These are phyloP conservation scores for Metalampra italica DNA, from an alignment of 2,888 invertebrate genomes.

Conservation along the genomic window DNA sequence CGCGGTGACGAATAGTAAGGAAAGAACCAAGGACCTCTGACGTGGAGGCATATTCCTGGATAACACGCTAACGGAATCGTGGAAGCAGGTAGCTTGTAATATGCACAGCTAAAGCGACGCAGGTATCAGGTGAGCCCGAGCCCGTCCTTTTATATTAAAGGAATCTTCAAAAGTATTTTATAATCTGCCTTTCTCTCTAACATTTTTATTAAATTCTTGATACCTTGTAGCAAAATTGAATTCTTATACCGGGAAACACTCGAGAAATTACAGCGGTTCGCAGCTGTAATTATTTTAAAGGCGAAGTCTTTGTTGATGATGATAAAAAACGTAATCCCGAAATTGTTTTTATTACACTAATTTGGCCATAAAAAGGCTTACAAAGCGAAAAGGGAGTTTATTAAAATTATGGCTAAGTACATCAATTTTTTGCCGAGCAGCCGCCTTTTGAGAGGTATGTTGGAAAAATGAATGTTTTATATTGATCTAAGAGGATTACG, in stretches of 20 bases:
- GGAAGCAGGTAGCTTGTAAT: too few species aligned
- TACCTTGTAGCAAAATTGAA: slow-evolving; percentile 7
- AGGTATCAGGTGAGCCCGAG: not conserved
- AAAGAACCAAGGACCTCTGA: too few species aligned
- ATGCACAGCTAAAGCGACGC: too few species aligned
- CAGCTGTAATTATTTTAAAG: not conserved
- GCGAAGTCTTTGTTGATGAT: slow-evolving; percentile 12
- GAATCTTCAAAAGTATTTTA: slow-evolving; percentile 2
- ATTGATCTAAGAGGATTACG: too few species aligned
- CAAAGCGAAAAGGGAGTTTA: slow-evolving; percentile 20
- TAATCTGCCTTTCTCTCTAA: slow-evolving; percentile 1
- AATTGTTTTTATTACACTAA: slow-evolving; percentile 23
- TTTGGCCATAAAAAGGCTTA: slow-evolving; percentile 22
- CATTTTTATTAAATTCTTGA: slow-evolving; percentile 10
- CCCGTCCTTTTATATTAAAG: not conserved
- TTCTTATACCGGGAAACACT: slow-evolving; percentile 3
- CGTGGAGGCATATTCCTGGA: too few species aligned
- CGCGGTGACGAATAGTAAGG: too few species aligned
- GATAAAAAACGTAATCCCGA: slow-evolving; percentile 10
- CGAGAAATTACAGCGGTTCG: not conserved
- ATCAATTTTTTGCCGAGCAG: not conserved
- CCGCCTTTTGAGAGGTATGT: not conserved
- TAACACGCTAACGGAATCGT: too few species aligned
- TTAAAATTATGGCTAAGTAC: slow-evolving; percentile 20
- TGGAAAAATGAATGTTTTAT: too few species aligned